Evolutionary conservation across 2,888 invertebrate species (phyloP).

Genomic region (Piscicola geometra): DNA sequence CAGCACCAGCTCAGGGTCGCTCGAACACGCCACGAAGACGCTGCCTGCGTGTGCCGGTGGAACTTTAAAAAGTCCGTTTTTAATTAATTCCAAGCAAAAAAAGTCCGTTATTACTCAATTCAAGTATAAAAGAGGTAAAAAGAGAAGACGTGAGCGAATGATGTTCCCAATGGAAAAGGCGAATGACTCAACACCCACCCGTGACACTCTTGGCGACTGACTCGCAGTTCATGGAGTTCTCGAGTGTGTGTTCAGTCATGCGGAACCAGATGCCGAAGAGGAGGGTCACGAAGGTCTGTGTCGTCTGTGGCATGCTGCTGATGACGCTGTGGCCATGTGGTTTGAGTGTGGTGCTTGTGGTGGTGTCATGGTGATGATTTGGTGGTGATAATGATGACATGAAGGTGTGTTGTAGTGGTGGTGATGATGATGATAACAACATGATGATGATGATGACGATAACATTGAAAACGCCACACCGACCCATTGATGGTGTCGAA

Average conservation of each 20-base stretch:
- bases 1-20: conserved; percentile 47
- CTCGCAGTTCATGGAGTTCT: conserved; percentile 55
- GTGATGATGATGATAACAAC: not conserved
- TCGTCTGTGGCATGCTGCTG: conserved; percentile 38
- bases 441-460: not conserved
- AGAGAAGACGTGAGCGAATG: too few species aligned
- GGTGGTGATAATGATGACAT: not conserved
- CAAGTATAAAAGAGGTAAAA: too few species aligned
- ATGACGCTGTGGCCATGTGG: conserved; percentile 40
- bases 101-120: too few species aligned
- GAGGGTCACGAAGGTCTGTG: conserved; percentile 82
- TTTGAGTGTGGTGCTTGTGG: not conserved
- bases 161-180: too few species aligned
- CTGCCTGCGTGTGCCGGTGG: conserved; percentile 53
- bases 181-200: not conserved
- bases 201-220: conserved; percentile 55
- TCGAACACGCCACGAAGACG: conserved; percentile 55
- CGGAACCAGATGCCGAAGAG: conserved; percentile 81
- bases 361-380: not conserved
- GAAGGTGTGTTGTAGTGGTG: not conserved
- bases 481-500: conserved; percentile 88
- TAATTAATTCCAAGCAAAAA: too few species aligned
- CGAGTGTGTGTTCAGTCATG: conserved; percentile 53
- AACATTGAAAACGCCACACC: not conserved
- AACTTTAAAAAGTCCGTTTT: too few species aligned